Evolutionary conservation across 1,140 invertebrate species (phyloP).

Genomic region (Pogonus chalceus): DNA sequence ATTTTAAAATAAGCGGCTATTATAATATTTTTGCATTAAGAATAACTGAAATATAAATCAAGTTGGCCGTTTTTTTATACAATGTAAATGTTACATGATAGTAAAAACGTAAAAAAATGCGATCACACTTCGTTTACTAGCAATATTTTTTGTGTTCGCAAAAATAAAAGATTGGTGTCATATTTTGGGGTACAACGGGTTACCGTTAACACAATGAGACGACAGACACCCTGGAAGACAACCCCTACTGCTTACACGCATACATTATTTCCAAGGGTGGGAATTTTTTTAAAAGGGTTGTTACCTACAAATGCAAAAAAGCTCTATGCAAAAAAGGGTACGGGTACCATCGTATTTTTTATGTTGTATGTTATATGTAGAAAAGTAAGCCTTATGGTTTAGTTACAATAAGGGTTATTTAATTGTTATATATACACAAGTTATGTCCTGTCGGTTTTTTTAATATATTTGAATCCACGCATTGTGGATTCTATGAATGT

Average conservation of each 20-base stretch:
- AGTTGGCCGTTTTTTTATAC: too few species aligned
- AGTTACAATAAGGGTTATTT: background rate
- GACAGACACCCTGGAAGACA: conserved; percentile 35
- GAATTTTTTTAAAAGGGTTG: conserved; percentile 26
- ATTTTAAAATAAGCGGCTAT: too few species aligned
- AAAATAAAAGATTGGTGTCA: conserved; percentile 32
- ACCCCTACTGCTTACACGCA: conserved; percentile 26
- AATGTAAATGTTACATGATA: too few species aligned
- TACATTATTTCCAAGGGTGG: conserved; percentile 32
- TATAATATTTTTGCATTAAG: too few species aligned
- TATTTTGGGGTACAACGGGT: conserved; percentile 32
- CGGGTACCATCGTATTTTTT: conserved; percentile 21
- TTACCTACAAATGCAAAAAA: conserved; percentile 14
- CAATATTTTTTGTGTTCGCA: conserved; percentile 3
- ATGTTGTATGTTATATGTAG: conserved; percentile 29
- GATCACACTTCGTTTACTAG: conserved; percentile 34
- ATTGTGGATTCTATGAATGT: conserved; percentile 34
- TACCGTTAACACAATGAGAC: conserved; percentile 27
- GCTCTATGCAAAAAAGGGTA: conserved; percentile 36
- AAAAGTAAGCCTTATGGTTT: conserved; percentile 16
- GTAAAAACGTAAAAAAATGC: too few species aligned
- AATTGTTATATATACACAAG: too few species aligned
- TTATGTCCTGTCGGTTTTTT: too few species aligned
- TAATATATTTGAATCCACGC: conserved; percentile 30
- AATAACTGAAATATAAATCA: too few species aligned